Base-by-base conservation (phyloP, 2,797 vertebrate genomes). In the Brotula barbata region DNA sequence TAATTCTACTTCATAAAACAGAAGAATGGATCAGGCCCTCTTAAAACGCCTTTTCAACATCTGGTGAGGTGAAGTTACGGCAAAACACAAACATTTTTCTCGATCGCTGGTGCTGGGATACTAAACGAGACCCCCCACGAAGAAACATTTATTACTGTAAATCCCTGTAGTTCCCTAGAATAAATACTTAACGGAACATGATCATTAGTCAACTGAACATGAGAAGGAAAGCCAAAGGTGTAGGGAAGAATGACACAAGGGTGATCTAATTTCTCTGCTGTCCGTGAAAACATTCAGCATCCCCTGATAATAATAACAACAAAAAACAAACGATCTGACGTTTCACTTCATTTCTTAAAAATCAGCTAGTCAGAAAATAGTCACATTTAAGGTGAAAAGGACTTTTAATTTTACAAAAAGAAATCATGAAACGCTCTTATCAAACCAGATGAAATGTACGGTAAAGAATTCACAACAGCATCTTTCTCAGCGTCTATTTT, bases 181-280 rank as follows among this genome's bases (percentile, higher is more conserved):
- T 21, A 44, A 64, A 71, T 61, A 52, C 59, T 58, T 61, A 28
- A 8, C 1, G 3, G 55, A 56, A 28, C 23, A 48, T 47, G 41
- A 59, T 53, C 73, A 69, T 68, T 47, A 57, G 55, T 68, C 40
- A 55, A 28, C 17, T 2, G 31, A 47, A 45, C 42, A 43, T 75
- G 71, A 79, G 70, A 71, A 66, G 57, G 47, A 71, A 71, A 75
- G 55, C 77, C 79, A 75, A 33, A 25, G 16, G 9, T 28, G 25
- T 4, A 31, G 48, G 33, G 2, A 8, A 17, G 52, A 40, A 19
- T 42, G 15, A 45, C 25, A 19, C 37, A 20, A 13, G 9, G 19
- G 19, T 58, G 43, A 77, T 64, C 19, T 71, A 63, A 68, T 17
- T 49, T 44, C 21, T 6, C 58, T 50, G 46, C 59, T 46, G 53